Base-by-base conservation (phyloP, 1,140 invertebrate genomes). In the Drosophila lacertosa region DNA sequence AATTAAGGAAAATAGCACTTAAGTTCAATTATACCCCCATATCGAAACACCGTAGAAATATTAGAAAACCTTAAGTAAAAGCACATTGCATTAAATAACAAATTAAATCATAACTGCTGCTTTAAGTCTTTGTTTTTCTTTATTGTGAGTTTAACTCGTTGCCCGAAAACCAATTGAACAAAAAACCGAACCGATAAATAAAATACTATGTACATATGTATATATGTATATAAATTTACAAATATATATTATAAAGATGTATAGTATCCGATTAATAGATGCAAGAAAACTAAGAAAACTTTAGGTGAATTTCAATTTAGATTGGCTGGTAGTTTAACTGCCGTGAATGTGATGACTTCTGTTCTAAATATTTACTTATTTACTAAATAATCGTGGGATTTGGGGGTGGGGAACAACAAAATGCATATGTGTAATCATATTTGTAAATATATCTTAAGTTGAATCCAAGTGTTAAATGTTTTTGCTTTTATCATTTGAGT, bases 381-480 rank as follows among this genome's bases (percentile, higher is more conserved):
- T 15, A 64, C 66, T 69, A 69, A 69, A 69, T 47, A 69, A 62
- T 62, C 33, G 59, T 9, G 13, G 16, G 11, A 67, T n/a, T n/a
- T n/a, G n/a, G n/a, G n/a, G n/a, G n/a, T n/a, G n/a, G n/a, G n/a
- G 54, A 54, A 62, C 48, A 69, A 69, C 66, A 63, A 69, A 69
- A 69, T 69, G 66, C 66, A 48, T 54, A 54, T 29, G 24, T 24
- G 33, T 37, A 13, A 15, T 15, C 35, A 50, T 20, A 33, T 47
- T 6, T 26, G 45, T 48, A 4, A 16, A 3, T 50, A 29, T 50
- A 47, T 39, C 39, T 63, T 63, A 69, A 53, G 50, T 63, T 69
- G 24, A 54, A 63, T 40, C 58, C 48, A 48, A 42, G 26, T 51
- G 29, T 29, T 67, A 15, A n/a, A n/a, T n/a, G 6, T 26, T 20